Evolutionary conservation across 1,140 invertebrate genomes (phyloP).

Genomic region (Adelges cooleyi): DNA sequence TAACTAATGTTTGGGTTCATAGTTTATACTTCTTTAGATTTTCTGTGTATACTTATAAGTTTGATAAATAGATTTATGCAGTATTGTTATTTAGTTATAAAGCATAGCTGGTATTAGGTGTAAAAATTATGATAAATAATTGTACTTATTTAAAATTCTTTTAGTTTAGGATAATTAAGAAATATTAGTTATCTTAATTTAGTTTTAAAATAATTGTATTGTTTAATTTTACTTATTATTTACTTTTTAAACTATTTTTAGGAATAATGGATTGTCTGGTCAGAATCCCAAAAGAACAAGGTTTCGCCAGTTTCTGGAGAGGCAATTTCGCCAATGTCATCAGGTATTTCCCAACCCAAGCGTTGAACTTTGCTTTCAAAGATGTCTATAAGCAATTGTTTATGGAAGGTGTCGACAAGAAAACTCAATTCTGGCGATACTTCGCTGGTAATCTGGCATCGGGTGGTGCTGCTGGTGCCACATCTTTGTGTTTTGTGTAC

Average conservation of each 20-base stretch:
- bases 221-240: not conserved
- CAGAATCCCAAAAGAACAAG: conserved; percentile 76
- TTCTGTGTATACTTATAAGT: too few relatives aligned
- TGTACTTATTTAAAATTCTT: too few relatives aligned
- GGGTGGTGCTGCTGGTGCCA: conserved; percentile 87
- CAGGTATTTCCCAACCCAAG: conserved; percentile 89
- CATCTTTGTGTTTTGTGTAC: conserved; percentile 90
- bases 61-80: too few relatives aligned
- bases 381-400: conserved; percentile 78
- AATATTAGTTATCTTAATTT: not conserved
- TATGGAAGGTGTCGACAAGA: conserved; percentile 72
- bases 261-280: conserved; percentile 78
- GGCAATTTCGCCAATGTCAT: conserved; percentile 90
- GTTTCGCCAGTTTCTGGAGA: conserved; percentile 76
- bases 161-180: too few relatives aligned
- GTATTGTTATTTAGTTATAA: too few relatives aligned
- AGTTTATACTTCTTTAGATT: too few relatives aligned
- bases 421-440: conserved; percentile 76
- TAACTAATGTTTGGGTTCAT: too few relatives aligned
- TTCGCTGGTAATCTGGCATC: conserved; percentile 80
- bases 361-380: conserved; percentile 93
- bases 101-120: too few relatives aligned
- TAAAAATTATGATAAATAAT: too few relatives aligned
- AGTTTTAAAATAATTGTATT: not conserved
- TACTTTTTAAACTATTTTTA: conserved; percentile 36